Base-by-base conservation (phyloP, 2,888 invertebrate species). In the Ischnura elegans region DNA sequence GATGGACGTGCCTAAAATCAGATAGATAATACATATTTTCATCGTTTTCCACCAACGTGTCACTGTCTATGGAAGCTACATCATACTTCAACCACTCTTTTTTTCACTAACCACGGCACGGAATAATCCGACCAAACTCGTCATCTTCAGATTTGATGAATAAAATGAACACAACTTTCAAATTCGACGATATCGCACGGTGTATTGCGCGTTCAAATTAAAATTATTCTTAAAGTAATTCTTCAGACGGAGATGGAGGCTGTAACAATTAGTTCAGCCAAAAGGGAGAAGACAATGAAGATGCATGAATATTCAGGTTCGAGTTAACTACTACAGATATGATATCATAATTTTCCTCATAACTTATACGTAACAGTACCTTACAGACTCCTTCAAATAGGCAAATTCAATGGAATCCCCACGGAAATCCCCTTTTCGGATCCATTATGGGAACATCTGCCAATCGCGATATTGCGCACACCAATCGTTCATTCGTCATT, bases 81-180 rank as follows among this genome's bases (percentile, higher is more conserved):
- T 8, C 25, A 36, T 4, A 61, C 0, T 3, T 29, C 2, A 61
- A 61, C 42, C 61, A 43, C 61, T 90, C 61, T 90, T 55, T 2
- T 66, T 90, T 90, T 42, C 90, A 90, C 90, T 90, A 90, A 90
- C 90, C 90, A 90, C 61, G 90, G 90, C 43, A 8, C 90, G 55
- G 61, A 55, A 61, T 43, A 90, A 43, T 90, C 90, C 61, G 55
- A 90, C n/a, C n/a, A 55, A 61, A 66, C 43, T 55, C 55, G 42
- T 87, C 87, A 90, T 90, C 90, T 90, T 90, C 61, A 43, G 42
- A 90, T 66, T 8, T 61, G 90, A 42, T 19, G 90, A 61, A 61
- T 43, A 25, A n/a, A 61, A 0, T 19, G 42, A 25, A 4, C n/a
- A 21, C 36, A 90, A 61, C 61, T 55, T 90, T 61, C 42, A n/a